A percentile compares a stretch with the other conserved stretches of the same genome.
phyloP scores from a whole-genome alignment of 2,113 vertebrate genomes.

The Pedionomus torquatus region DNA sequence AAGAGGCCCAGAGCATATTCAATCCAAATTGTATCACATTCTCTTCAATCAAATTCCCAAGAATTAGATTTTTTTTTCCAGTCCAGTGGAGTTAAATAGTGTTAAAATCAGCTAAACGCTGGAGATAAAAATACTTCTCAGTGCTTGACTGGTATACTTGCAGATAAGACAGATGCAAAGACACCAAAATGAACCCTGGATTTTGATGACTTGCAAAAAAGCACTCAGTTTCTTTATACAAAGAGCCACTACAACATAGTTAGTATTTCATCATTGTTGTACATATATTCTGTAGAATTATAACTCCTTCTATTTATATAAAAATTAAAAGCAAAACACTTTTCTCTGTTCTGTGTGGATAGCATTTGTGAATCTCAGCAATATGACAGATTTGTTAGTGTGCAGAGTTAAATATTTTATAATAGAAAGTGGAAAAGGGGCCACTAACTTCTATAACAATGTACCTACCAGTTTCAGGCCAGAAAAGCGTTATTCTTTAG shows the following conservation, averaged over 20 bases:
- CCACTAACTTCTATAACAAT: background rate
- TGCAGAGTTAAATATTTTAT: background rate
- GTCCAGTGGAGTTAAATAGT: background rate
- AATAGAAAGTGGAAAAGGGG: background rate
- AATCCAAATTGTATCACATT: slow-evolving; percentile 12
- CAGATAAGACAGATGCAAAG: background rate
- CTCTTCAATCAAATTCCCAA: background rate
- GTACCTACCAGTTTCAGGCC: background rate
- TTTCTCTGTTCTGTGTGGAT: background rate
- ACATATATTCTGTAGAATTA: background rate
- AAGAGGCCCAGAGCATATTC: background rate
- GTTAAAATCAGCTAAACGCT: background rate
- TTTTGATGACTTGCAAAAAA: background rate
- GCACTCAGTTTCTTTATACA: background rate
- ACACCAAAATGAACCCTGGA: background rate
- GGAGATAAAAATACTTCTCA: background rate
- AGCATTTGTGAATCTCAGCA: background rate
- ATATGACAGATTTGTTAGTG: background rate
- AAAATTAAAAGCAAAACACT: background rate
- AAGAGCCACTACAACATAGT: background rate
- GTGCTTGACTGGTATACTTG: background rate
- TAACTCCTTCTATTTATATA: background rate
- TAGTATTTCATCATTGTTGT: background rate
- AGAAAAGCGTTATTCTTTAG: background rate
- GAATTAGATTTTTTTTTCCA: background rate